Conservation (phyloP, 1,140 invertebrate genomes). For the Ips nitidus region DNA sequence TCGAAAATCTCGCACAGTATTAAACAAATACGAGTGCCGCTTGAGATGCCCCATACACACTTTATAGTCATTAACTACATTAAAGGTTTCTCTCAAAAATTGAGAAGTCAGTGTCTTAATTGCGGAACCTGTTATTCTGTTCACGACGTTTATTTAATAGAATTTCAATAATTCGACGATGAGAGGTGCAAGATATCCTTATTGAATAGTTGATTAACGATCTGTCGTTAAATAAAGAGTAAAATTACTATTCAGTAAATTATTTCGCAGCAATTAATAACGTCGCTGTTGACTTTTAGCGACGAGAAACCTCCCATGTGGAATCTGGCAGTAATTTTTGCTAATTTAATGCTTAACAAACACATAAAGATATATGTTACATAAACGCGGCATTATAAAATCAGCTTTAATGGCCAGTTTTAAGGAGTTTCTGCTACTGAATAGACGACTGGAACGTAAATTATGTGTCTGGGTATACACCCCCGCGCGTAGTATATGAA, state of each 20-base stretch:
- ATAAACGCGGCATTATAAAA: conserved; percentile 16
- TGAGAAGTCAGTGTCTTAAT: too few relatives aligned
- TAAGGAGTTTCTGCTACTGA: conserved; percentile 16
- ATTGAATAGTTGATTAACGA: too few relatives aligned
- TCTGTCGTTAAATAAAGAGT: too few relatives aligned
- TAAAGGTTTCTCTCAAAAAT: too few relatives aligned
- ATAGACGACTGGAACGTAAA: conserved; percentile 10
- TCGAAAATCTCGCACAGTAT: background rate
- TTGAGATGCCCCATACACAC: too few relatives aligned
- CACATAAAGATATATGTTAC: conserved; percentile 23
- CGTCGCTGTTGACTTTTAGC: conserved; percentile 12
- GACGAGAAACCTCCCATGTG: conserved; percentile 5
- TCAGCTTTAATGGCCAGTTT: conserved; percentile 18
- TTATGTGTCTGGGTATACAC: conserved; percentile 23
- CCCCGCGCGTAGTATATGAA: conserved; percentile 2
- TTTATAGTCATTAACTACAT: background rate
- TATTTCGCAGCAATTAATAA: conserved; percentile 11
- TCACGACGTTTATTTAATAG: too few relatives aligned
- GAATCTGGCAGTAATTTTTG: conserved; percentile 15
- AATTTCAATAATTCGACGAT: too few relatives aligned
- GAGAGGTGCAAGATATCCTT: too few relatives aligned
- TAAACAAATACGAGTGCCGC: too few relatives aligned
- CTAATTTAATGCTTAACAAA: conserved; percentile 20
- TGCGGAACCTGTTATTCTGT: too few relatives aligned
- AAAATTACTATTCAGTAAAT: conserved; percentile 11